Evolutionary conservation across 2,888 invertebrate species (phyloP), one percentile per base, ranked within the genome.

Genomic region (Sympetrum striolatum): DNA sequence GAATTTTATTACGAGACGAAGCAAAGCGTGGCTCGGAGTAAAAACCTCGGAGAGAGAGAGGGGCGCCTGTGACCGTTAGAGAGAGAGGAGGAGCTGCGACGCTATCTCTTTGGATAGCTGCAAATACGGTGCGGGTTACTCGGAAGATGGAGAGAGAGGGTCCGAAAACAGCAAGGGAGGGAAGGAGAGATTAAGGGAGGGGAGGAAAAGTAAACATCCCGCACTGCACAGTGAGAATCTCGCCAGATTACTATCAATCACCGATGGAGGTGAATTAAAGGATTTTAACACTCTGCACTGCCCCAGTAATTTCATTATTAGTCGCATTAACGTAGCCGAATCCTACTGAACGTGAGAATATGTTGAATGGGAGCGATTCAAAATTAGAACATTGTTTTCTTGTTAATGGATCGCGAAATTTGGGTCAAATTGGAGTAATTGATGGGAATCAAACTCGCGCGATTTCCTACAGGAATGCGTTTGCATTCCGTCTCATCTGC

Each of bases 1-100:
- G 86, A 86, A 86, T 64, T 86, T 86, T 64, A 64, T 31, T 58
- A n/a, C 37, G 60, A 86, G 60, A 64, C 31, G 86, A 18, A 86
- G 60, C 86, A 86, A 86, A 86, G 86, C 60, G n/a, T 39, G n/a
- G 64, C 86, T 37, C 6, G 86, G 53, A 35, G 73, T 73, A 73
- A 73, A 73, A 73, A n/a, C 73, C 25, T 73, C 25, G 73, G 25
- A 31, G 25, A 2, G 25, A 31, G 25, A 2, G 31, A 14, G 73
- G 73, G 31, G 31, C 48, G 48, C 48, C 48, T 53, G 73, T 73
- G 73, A 73, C 73, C 73, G 73, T 31, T 31, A 31, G 31, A 31
- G 73, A 31, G 64, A 64, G n/a, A 22, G n/a, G 64, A 18, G 60
- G 39, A 60, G 18, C 8, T n/a, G 64, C 73, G 31, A 22, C 25